A percentile compares a stretch with the other conserved stretches of the same genome.
Conservation (phyloP, 2,113 vertebrate species). For the Centropus unirufus region DNA sequence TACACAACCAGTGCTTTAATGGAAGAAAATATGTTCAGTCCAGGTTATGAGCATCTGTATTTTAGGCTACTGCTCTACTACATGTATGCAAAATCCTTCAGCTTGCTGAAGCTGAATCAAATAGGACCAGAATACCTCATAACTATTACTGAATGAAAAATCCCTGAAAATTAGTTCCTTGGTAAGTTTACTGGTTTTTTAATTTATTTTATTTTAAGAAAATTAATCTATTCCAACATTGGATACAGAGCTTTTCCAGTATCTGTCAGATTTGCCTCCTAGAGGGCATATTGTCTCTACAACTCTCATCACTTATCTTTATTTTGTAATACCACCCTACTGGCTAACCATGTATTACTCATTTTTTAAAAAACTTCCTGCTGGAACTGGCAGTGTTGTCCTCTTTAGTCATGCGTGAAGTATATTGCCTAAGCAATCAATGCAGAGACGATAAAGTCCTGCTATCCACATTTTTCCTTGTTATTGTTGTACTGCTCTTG, state of each 20-base stretch:
- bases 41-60: background rate
- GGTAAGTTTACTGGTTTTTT: background rate
- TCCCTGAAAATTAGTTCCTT: background rate
- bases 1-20: background rate
- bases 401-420: background rate
- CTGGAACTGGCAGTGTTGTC: background rate
- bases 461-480: background rate
- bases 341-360: background rate
- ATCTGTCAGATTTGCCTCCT: background rate
- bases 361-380: constrained; percentile 6
- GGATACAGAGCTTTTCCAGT: background rate
- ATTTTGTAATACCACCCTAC: background rate
- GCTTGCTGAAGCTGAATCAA: background rate
- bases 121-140: background rate
- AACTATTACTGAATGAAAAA: background rate
- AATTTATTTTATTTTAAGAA: background rate
- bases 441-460: background rate
- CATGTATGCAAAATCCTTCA: background rate
- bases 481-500: constrained; percentile 28
- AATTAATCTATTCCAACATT: background rate
- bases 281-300: background rate
- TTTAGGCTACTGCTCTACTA: background rate
- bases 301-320: background rate
- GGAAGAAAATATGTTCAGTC: background rate
- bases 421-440: background rate